Evolutionary conservation across 1,140 invertebrate genomes (phyloP).

Genomic region (Lineus longissimus): DNA sequence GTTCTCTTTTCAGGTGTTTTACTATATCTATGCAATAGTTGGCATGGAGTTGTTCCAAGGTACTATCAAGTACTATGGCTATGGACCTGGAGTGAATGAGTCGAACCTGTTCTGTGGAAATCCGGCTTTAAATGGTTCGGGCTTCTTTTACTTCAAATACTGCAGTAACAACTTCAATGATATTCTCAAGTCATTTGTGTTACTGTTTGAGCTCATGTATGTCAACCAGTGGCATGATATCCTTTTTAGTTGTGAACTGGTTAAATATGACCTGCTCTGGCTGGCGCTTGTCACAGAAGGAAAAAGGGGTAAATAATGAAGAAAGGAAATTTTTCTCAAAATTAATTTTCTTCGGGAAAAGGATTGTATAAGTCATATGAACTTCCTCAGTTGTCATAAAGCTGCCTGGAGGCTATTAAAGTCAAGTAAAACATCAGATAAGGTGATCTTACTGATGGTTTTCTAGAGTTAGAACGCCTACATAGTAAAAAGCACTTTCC

Average conservation of each 20-base stretch:
- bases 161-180: constrained; percentile 61
- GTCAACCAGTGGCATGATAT: constrained; percentile 63
- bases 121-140: constrained; percentile 45
- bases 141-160: constrained; percentile 53
- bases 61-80: constrained; percentile 46
- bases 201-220: constrained; percentile 58
- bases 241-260: constrained; percentile 37
- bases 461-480: too few relatives aligned
- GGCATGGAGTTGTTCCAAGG: constrained; percentile 58
- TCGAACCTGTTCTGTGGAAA: constrained; percentile 53
- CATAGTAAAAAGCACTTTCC: constrained; percentile 22
- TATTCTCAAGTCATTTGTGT: constrained; percentile 53
- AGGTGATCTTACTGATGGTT: too few relatives aligned
- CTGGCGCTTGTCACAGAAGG: too few relatives aligned
- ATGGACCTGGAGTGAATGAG: constrained; percentile 31
- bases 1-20: constrained; percentile 50
- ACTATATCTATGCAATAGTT: constrained; percentile 59
- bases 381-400: too few relatives aligned
- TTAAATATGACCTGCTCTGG: not conserved
- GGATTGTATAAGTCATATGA: too few relatives aligned
- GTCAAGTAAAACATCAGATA: too few relatives aligned
- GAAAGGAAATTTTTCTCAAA: too few relatives aligned
- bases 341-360: too few relatives aligned
- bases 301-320: too few relatives aligned
- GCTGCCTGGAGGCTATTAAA: too few relatives aligned